Evolutionary conservation across 1,140 invertebrate genomes (phyloP).

Genomic region (Mya arenaria): DNA sequence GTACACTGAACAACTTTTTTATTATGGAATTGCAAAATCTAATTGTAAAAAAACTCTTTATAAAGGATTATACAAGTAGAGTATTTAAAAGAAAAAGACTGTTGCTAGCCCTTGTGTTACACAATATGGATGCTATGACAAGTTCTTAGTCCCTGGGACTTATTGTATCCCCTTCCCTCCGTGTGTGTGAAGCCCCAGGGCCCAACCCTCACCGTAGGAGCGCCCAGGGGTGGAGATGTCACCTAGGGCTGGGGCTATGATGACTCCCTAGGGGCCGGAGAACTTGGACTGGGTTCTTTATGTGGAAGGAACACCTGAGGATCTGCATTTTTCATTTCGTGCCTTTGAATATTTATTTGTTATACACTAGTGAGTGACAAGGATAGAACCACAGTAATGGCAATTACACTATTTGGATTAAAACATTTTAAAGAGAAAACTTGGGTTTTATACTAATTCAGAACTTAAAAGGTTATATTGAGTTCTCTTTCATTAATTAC

Average conservation of each 20-base stretch:
- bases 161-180: not conserved
- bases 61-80: not conserved
- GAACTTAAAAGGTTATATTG: not conserved
- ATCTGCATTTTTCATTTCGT: not conserved
- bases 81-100: not conserved
- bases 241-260: not conserved
- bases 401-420: not conserved
- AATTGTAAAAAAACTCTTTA: not conserved
- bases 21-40: not conserved
- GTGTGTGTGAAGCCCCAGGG: conserved; percentile 15
- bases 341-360: not conserved
- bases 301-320: not conserved
- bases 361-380: not conserved
- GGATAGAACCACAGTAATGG: not conserved
- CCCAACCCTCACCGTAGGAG: conserved; percentile 2
- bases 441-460: not conserved
- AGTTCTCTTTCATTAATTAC: not conserved
- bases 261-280: not conserved
- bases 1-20: not conserved
- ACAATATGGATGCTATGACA: not conserved
- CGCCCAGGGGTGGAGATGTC: not conserved
- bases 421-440: not conserved
- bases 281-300: not conserved
- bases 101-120: not conserved
- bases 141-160: not conserved